Conservation (phyloP, 2,113 vertebrate species). For the Pheucticus melanocephalus region DNA sequence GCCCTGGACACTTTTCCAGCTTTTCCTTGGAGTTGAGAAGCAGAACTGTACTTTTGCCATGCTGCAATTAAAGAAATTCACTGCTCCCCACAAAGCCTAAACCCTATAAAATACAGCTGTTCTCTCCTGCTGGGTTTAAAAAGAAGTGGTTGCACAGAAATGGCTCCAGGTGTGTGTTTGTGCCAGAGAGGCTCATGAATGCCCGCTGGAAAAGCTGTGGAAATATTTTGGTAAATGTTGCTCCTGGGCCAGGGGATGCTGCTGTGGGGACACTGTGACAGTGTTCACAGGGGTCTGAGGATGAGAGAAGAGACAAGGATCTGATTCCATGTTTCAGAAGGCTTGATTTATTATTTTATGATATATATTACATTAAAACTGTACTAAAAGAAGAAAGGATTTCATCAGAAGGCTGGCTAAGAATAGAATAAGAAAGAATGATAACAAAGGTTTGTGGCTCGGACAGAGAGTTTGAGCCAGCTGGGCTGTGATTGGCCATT, state of each 20-base stretch:
- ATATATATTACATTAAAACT: too few relatives aligned
- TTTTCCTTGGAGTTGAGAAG: background rate
- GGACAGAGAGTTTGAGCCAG: too few relatives aligned
- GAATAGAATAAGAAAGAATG: too few relatives aligned
- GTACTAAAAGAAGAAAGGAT: too few relatives aligned
- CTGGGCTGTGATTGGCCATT: too few relatives aligned
- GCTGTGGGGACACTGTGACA: background rate
- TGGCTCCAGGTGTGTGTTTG: background rate
- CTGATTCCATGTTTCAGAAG: too few relatives aligned
- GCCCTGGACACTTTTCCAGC: background rate
- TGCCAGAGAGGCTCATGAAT: background rate
- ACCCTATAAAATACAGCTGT: conserved; percentile 21
- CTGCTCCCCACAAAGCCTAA: background rate
- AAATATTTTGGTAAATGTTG: conserved; percentile 14
- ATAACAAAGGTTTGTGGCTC: too few relatives aligned
- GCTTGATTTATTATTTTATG: too few relatives aligned
- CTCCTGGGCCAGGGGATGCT: background rate
- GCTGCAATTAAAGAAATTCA: background rate
- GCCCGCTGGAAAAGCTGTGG: background rate
- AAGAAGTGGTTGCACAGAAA: background rate
- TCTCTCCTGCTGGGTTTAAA: background rate
- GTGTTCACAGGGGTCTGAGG: too few relatives aligned
- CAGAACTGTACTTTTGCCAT: background rate
- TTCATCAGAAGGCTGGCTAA: too few relatives aligned
- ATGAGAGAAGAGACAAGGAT: too few relatives aligned